Evolutionary conservation across 1,140 invertebrate species (phyloP).

Genomic region (Caerostris darwini): DNA sequence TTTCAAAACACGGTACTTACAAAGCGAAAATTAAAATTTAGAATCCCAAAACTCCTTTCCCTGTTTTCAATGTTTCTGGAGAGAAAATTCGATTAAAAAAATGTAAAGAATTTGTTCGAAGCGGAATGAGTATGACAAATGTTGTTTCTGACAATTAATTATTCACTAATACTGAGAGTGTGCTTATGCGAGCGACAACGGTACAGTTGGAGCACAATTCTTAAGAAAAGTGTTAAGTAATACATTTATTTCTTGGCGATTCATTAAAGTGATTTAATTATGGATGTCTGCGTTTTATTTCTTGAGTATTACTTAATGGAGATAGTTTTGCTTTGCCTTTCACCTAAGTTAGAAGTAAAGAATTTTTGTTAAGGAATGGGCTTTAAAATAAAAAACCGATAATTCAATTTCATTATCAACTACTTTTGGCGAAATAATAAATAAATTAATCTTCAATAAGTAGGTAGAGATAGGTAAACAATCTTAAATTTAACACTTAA

Average conservation of each 20-base stretch:
- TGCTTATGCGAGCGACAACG: neutral
- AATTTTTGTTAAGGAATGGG: neutral
- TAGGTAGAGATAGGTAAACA: neutral
- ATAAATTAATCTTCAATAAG: neutral
- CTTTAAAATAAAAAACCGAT: neutral
- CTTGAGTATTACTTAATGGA: conserved; percentile 17
- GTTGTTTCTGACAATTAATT: conserved; percentile 32
- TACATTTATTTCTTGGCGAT: conserved; percentile 32
- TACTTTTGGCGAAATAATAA: neutral
- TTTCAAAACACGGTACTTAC: neutral
- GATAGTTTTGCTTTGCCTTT: too few relatives aligned
- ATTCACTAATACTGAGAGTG: neutral
- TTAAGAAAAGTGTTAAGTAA: neutral
- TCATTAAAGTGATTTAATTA: conserved; percentile 38
- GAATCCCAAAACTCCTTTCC: neutral
- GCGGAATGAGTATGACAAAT: conserved; percentile 34
- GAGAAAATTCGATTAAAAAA: conserved; percentile 10
- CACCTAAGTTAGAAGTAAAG: neutral
- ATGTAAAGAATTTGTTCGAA: neutral
- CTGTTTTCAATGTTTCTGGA: neutral
- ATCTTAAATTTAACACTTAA: neutral
- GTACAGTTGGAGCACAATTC: neutral
- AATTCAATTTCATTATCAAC: conserved; percentile 5
- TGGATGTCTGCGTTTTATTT: neutral
- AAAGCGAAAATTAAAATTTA: conserved; percentile 1